Conservation (phyloP, 2,797 vertebrate genomes). For the Halcyon smyrnensis region DNA sequence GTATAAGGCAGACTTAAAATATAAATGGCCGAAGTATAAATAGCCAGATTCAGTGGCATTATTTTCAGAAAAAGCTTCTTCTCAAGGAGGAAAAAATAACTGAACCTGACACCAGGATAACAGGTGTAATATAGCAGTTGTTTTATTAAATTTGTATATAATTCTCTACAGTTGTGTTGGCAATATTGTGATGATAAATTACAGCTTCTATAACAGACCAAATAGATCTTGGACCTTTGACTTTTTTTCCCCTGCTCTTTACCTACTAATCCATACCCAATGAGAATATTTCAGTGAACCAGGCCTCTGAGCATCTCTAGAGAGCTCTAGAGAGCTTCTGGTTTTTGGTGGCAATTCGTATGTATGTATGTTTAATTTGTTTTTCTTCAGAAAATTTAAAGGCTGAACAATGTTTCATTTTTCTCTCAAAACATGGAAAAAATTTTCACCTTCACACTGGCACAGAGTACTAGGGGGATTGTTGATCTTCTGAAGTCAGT, state of each 20-base stretch:
- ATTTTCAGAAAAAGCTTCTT: not conserved
- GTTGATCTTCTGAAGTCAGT: not conserved
- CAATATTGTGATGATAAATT: constrained; percentile 30
- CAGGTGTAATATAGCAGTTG: not conserved
- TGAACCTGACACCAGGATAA: not conserved
- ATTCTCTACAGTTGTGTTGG: not conserved
- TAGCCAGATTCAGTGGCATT: not conserved
- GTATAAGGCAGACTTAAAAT: not conserved
- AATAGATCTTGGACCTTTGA: not conserved
- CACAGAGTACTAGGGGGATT: not conserved
- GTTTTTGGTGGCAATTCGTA: not conserved
- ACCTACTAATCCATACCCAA: not conserved
- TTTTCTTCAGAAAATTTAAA: not conserved
- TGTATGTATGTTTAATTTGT: not conserved
- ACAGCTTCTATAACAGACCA: not conserved
- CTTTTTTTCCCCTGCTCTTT: not conserved
- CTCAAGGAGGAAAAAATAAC: not conserved
- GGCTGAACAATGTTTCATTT: not conserved
- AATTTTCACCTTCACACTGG: not conserved
- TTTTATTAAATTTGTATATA: constrained; percentile 28
- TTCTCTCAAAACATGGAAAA: not conserved
- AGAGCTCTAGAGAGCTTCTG: not conserved
- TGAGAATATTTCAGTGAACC: not conserved
- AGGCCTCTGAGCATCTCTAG: not conserved
- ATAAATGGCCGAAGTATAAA: not conserved